Evolutionary conservation across 2,113 vertebrate genomes (phyloP).

Genomic region (Opisthocomus hoazin): DNA sequence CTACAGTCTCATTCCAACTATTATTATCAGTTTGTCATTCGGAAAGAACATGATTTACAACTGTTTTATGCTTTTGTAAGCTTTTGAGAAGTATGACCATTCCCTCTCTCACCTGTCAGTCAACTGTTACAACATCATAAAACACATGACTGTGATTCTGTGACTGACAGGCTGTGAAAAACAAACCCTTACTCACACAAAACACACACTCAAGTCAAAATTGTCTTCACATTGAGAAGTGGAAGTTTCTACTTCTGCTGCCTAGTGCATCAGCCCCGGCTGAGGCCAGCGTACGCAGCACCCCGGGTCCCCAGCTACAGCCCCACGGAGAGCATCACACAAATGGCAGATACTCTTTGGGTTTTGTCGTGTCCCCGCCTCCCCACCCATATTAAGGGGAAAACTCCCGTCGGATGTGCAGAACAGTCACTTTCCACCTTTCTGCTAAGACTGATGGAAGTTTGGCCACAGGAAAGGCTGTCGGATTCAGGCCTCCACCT

Average conservation of each 20-base stretch:
- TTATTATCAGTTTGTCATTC: neutral
- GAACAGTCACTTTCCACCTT: neutral
- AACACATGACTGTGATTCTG: too few relatives aligned
- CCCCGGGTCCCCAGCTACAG: neutral
- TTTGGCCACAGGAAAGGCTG: neutral
- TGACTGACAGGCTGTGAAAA: neutral
- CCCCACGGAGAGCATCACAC: neutral
- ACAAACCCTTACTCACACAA: neutral
- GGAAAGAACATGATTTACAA: neutral
- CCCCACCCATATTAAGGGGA: too few relatives aligned
- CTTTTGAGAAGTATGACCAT: neutral
- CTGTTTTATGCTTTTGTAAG: neutral
- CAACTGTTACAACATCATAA: neutral
- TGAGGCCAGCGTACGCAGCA: neutral
- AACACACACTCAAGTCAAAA: neutral
- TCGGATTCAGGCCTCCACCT: neutral
- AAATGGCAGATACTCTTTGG: accelerated
- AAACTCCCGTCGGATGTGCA: neutral
- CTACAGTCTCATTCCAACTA: neutral
- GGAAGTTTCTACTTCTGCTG: neutral
- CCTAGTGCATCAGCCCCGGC: neutral
- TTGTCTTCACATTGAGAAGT: neutral
- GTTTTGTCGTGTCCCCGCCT: too few relatives aligned
- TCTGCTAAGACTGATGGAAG: neutral
- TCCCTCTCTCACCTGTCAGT: neutral